Percentiles rank a stretch among this genome's conserved stretches.
Conservation (phyloP, 2,113 vertebrate species). For the Chionis minor region DNA sequence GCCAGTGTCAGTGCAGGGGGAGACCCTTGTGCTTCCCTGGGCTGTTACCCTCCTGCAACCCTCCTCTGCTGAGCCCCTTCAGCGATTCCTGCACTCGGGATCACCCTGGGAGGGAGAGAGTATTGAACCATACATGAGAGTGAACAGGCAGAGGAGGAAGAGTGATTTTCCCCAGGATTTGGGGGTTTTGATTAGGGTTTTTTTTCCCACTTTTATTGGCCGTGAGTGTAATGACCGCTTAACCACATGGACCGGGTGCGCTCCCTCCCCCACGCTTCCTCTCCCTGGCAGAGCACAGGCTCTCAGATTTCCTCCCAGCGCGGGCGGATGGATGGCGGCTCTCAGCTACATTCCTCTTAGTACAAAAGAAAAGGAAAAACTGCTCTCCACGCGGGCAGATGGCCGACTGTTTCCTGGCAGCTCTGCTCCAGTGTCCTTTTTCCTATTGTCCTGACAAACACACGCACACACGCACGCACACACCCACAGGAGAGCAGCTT, state of each 20-base stretch:
- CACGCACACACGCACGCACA: not conserved
- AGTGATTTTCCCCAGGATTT: not conserved
- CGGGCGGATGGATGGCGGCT: conserved; percentile 40
- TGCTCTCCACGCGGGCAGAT: not conserved
- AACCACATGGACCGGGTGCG: not conserved
- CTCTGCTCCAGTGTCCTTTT: not conserved
- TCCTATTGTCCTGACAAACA: conserved; percentile 37
- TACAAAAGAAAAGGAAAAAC: conserved; percentile 40
- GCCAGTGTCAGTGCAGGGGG: not conserved
- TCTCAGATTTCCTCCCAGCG: conserved; percentile 59
- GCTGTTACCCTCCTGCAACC: fast-evolving
- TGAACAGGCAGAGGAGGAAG: not conserved
- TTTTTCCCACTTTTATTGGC: conserved; percentile 5
- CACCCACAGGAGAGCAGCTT: not conserved
- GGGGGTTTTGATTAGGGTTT: not conserved
- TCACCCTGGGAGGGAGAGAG: not conserved
- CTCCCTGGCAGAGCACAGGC: not conserved
- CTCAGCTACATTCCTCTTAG: not conserved
- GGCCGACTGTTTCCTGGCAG: conserved; percentile 54
- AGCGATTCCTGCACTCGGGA: fast-evolving
- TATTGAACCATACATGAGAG: not conserved
- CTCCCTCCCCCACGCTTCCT: conserved; percentile 55
- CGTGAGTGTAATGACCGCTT: conserved; percentile 6
- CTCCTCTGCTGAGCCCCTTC: not conserved
- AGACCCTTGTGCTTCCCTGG: not conserved